phyloP scores from a whole-genome alignment of 2,113 vertebrate genomes.

The Marmota monax region DNA sequence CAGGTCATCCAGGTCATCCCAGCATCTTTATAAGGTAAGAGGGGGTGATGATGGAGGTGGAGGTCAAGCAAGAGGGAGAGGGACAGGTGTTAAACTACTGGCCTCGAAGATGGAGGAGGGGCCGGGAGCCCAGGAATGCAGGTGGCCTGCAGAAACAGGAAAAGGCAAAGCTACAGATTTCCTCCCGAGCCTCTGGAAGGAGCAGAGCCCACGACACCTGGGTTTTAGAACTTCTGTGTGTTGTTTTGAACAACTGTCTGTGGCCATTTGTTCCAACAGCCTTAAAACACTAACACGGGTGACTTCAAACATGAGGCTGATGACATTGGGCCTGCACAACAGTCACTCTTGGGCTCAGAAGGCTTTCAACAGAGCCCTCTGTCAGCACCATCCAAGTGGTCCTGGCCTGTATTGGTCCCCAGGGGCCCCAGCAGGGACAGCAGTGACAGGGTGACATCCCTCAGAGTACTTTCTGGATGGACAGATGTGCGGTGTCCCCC shows the following conservation, averaged over 20 bases:
- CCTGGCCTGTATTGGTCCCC: not conserved
- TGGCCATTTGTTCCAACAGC: not conserved
- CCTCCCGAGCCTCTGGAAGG: not conserved
- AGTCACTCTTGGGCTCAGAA: not conserved
- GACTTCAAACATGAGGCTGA: not conserved
- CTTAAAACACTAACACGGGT: not conserved
- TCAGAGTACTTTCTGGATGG: not conserved
- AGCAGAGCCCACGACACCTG: not conserved
- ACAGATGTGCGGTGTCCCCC: accelerated
- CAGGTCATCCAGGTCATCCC: not conserved
- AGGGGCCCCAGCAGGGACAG: not conserved
- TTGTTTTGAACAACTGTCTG: not conserved
- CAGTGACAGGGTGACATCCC: not conserved
- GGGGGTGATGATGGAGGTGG: not conserved
- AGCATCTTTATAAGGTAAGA: not conserved
- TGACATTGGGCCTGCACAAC: not conserved
- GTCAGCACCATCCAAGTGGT: not conserved
- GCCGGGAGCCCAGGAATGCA: not conserved
- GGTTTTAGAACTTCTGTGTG: not conserved
- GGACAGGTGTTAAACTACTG: too few relatives aligned
- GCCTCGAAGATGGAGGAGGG: not conserved
- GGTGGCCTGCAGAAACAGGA: accelerated
- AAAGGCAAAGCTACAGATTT: not conserved
- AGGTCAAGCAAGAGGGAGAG: not conserved
- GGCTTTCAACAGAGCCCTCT: not conserved